These are phyloP conservation scores for Epicauta chinensis DNA, from an alignment of 1,140 invertebrate species.

Conservation along the genomic window DNA sequence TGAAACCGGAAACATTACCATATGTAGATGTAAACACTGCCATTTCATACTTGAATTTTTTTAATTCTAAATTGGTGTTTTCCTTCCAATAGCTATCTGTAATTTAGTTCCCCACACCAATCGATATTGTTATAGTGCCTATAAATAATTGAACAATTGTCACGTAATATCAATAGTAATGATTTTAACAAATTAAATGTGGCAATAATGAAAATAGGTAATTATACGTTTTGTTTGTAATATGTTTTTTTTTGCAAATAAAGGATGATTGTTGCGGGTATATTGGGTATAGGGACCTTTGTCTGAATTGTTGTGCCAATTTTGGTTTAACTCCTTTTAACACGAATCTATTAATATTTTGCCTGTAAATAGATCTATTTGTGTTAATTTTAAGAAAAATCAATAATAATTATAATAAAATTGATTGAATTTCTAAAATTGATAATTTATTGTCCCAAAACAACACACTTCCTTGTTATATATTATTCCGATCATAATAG, in stretches of 20 bases:
- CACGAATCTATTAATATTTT: too few species aligned
- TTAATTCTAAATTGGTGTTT: conserved; percentile 16
- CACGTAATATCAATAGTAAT: not conserved
- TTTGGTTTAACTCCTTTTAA: too few species aligned
- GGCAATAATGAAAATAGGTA: not conserved
- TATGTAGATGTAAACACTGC: conserved; percentile 19
- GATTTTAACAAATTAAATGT: not conserved
- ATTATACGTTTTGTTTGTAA: not conserved
- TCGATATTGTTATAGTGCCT: not conserved
- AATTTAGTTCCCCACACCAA: not conserved
- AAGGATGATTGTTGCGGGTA: too few species aligned
- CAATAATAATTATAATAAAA: too few species aligned
- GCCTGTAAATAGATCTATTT: too few species aligned
- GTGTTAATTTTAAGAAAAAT: too few species aligned
- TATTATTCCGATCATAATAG: too few species aligned
- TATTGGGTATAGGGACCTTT: too few species aligned
- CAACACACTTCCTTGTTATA: too few species aligned
- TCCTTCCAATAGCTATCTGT: not conserved
- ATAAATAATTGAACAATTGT: not conserved
- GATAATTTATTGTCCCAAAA: too few species aligned
- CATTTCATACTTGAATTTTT: conserved; percentile 20
- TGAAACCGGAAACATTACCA: conserved; percentile 3
- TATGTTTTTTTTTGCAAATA: not conserved
- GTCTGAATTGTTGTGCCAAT: too few species aligned
- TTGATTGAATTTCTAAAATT: too few species aligned